A percentile compares a stretch with the other conserved stretches of the same genome.
phyloP scores from a whole-genome alignment of 2,797 vertebrate species.

The Columba guinea region DNA sequence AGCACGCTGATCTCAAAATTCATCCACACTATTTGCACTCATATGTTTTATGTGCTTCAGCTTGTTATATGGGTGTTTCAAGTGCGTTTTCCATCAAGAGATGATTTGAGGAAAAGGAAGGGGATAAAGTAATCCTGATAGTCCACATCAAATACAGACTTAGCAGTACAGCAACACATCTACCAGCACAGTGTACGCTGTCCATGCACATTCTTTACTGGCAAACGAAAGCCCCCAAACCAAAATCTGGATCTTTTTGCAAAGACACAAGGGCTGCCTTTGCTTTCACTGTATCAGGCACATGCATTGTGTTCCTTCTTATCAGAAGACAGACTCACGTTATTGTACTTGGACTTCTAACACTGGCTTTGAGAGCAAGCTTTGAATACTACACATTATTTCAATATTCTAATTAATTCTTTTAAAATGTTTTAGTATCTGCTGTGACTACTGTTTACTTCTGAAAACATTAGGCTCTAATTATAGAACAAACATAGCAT shows the following conservation, averaged over 20 bases:
- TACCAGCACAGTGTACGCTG: not conserved
- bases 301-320: not conserved
- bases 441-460: not conserved
- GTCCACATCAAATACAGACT: not conserved
- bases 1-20: constrained; percentile 10
- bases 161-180: not conserved
- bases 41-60: not conserved
- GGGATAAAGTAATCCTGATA: not conserved
- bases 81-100: not conserved
- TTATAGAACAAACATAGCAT: not conserved
- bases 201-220: not conserved
- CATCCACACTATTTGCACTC: not conserved
- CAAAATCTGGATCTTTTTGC: not conserved
- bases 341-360: not conserved
- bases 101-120: not conserved
- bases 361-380: not conserved
- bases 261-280: not conserved
- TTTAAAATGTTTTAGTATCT: not conserved
- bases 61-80: not conserved
- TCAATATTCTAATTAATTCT: not conserved
- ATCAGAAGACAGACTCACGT: not conserved
- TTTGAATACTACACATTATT: not conserved
- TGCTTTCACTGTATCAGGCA: not conserved
- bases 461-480: not conserved
- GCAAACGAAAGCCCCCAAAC: not conserved